These are phyloP conservation scores for Tetraneura akinire DNA, from an alignment of 1,140 invertebrate genomes.

Conservation along the genomic window DNA sequence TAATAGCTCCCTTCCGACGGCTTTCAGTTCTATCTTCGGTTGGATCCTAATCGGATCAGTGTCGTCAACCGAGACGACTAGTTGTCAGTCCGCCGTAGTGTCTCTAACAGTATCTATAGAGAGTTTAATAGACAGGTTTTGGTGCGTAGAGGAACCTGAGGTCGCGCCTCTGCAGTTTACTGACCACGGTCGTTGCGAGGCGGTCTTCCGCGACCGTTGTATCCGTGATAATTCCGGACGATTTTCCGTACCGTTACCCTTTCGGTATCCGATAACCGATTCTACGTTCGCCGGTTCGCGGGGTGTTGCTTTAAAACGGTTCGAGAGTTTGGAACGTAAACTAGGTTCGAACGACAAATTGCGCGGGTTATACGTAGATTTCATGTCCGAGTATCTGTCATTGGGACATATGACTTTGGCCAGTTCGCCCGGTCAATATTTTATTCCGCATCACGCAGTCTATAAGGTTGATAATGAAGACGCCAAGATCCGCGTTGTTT, in stretches of 20 bases:
- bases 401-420: conserved; percentile 54
- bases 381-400: conserved; percentile 56
- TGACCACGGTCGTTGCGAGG: neutral
- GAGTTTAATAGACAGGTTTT: neutral
- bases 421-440: conserved; percentile 37
- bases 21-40: neutral
- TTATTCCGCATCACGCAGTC: conserved; percentile 56
- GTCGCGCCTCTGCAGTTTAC: neutral
- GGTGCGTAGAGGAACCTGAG: neutral
- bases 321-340: neutral
- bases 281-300: neutral
- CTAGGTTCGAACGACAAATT: neutral
- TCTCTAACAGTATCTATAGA: neutral
- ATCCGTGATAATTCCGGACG: too few species aligned
- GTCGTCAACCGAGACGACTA: too few species aligned
- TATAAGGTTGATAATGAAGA: conserved; percentile 49
- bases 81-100: neutral
- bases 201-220: too few species aligned
- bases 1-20: neutral
- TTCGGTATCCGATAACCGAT: neutral
- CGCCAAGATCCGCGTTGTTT: too few species aligned
- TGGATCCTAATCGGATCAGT: neutral
- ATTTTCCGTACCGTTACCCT: too few species aligned
- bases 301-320: too few species aligned
- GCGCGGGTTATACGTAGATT: conserved; percentile 53